Base-by-base conservation (phyloP, 1,140 invertebrate genomes). In the Sogatella furcifera region DNA sequence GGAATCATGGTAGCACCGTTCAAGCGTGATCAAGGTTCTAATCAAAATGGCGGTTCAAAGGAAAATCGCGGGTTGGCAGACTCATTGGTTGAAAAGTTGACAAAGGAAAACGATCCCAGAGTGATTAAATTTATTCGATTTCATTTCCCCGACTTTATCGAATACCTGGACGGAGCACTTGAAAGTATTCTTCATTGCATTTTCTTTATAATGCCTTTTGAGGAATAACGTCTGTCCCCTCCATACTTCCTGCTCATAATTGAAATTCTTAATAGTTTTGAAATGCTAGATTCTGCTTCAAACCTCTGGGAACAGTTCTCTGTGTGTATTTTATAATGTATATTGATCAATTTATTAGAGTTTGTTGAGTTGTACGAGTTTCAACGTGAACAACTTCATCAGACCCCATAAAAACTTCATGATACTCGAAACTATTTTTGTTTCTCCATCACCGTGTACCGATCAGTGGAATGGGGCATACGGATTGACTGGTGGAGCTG, bases 121-220 rank as follows among this genome's bases (percentile, higher is more conserved):
- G 49, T 60, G 58, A 60, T 60, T 60, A 46, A 60, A 60, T 60
- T 60, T 22, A 43, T 42, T 57, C 44, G 38, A 19, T 52, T 53
- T 19, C 38, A 44, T 46, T 17, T 60, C 41, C 58, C 44, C 53
- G 58, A 60, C 58, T 49, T 46, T 21, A 52, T 22, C 49, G 46
- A 52, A 52, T 46, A 38, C 31, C 49, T 49, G 19, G 19, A 28
- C 17, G 8, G 38, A 49, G 19, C 38, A 42, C 52, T 60, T 58
- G 38, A 49, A 49, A 49, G 46, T 17, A 49, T 49, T 19, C 21
- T 49, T 49, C 15, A 17, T 49, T 49, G 15, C 11, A 15, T 1
- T 49, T 49, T n/a, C 46, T 49, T 13, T n/a, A 2, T 49, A 49
- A 19, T 17, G 46, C 17, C 3, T 49, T 17, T 5, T 49, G 14